phyloP scores from a whole-genome alignment of 2,797 vertebrate genomes.

The Chelonia mydas region DNA sequence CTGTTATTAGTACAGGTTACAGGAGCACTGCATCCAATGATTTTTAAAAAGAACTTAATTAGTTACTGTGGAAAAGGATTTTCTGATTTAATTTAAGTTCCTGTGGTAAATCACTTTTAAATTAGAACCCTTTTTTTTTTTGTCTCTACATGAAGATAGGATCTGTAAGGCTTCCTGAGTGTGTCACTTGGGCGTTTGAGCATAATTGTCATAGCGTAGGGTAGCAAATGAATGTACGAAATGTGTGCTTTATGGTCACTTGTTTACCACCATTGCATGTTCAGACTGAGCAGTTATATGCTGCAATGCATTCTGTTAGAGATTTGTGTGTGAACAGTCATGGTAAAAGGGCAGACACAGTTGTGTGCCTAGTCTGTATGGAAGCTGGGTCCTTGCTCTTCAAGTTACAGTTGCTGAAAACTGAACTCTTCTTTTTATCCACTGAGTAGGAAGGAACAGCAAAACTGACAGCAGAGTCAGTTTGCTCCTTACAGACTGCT shows the following conservation, averaged over 20 bases:
- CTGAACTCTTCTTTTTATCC: not conserved
- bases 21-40: slow-evolving; percentile 29
- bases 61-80: not conserved
- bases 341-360: not conserved
- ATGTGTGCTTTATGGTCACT: slow-evolving; percentile 17
- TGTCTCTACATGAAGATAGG: not conserved
- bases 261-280: slow-evolving; percentile 24
- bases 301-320: slow-evolving; percentile 48
- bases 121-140: slow-evolving; percentile 23
- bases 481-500: not conserved
- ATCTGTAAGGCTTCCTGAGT: not conserved
- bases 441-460: not conserved
- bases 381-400: not conserved
- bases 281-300: slow-evolving; percentile 54
- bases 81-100: not conserved
- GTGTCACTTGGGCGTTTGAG: slow-evolving; percentile 17
- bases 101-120: not conserved
- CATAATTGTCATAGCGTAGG: not conserved
- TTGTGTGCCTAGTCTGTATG: slow-evolving; percentile 24
- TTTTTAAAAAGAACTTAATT: slow-evolving; percentile 1
- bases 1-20: slow-evolving; percentile 12
- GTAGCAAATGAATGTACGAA: not conserved
- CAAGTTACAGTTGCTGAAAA: slow-evolving; percentile 1
- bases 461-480: not conserved
- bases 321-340: not conserved